Evolutionary conservation across 2,113 vertebrate genomes (phyloP).

Genomic region (Erythrocebus patas): DNA sequence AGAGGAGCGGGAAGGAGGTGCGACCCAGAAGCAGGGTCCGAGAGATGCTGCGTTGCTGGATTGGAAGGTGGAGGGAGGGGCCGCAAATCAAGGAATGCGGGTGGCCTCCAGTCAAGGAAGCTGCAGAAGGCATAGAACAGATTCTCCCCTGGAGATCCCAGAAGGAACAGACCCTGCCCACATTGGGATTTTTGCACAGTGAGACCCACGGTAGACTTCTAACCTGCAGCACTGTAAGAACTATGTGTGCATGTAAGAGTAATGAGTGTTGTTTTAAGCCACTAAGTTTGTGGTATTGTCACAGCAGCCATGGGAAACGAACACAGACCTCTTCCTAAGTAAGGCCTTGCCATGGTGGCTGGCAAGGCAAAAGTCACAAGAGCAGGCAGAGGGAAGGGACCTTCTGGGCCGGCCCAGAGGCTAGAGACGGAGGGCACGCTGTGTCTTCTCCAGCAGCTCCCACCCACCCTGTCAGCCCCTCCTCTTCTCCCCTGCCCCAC

Average conservation of each 20-base stretch:
- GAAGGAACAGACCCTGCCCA: background rate
- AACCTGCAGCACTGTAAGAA: background rate
- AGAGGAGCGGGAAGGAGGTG: background rate
- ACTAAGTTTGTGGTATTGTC: accelerated
- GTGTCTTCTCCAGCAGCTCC: background rate
- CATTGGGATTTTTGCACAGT: accelerated
- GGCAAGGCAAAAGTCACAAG: background rate
- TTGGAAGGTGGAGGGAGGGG: background rate
- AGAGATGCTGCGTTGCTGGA: accelerated
- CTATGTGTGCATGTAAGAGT: no score
- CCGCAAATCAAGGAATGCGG: accelerated
- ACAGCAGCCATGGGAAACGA: background rate
- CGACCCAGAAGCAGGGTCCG: accelerated
- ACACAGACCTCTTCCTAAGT: background rate
- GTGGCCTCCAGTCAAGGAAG: background rate
- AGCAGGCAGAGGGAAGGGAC: background rate
- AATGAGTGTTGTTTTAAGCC: background rate
- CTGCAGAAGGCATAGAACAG: background rate
- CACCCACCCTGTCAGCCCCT: no score
- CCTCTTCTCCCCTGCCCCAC: background rate
- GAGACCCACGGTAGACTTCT: background rate
- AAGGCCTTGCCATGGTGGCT: accelerated
- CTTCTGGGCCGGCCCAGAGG: background rate
- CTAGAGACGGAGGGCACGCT: accelerated
- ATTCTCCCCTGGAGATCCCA: background rate